Evolutionary conservation across 2,113 vertebrate genomes (phyloP), one percentile per base, ranked within the genome.

Genomic region (Clarias magur): DNA sequence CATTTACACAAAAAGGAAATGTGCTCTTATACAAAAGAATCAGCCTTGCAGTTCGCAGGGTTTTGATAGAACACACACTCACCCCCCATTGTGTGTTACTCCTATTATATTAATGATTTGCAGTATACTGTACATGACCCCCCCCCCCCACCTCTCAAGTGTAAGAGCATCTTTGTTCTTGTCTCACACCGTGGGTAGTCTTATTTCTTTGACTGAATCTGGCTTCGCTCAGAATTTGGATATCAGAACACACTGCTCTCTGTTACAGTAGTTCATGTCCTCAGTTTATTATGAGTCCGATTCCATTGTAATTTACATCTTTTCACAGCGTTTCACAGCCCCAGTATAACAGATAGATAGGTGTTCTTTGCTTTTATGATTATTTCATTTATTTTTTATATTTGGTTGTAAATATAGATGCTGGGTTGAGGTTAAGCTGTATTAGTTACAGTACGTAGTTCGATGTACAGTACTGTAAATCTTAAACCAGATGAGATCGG

Each of bases 321-420:
- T 60, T 48, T 8, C 48, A 48, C 48, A 48, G 6, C 60, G 0
- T 80, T 23, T 34, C 57, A 60, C 23, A 17, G 17, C 27, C 57
- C 16, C 54, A 25, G 38, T 80, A 60, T 38, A 38, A 23, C 10
- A 80, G 38, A 80, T 80, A 80, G 7, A 8, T 48, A 10, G 11
- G 21, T 80, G 27, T 21, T 59, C 27, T 34, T 80, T 34, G 27
- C 60, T 76, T n/a, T 7, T 63, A 23, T 53, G n/a, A 30, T 80
- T 79, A 79, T 79, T 80, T 11, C 6, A 56, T 78, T 57, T 19
- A 4, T 56, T 79, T 80, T 80, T 60, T 59, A 80, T 59, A 34
- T 34, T 59, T 34, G 57, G 27, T 80, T 80, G 57, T 38, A 59
- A 59, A 60, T 23, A 57, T 17, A 56, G n/a, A 79, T 79, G 53